Evolutionary conservation across 2,888 invertebrate species (phyloP).

Genomic region (Margaritifera margaritifera): DNA sequence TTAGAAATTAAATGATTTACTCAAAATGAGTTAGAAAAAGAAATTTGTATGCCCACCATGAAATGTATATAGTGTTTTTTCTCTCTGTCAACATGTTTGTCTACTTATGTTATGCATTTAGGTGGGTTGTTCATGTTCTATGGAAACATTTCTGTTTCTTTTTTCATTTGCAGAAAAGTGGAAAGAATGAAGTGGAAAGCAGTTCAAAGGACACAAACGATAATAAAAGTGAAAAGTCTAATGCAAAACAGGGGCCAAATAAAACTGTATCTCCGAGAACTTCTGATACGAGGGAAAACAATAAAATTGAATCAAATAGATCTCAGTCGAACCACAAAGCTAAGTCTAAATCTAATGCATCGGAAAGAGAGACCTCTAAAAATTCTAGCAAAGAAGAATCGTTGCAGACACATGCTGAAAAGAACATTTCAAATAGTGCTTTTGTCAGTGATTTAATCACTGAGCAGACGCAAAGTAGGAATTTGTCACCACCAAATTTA

Average conservation of each 20-base stretch:
- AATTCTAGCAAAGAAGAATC: no score
- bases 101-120: no score
- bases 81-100: no score
- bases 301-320: neutral
- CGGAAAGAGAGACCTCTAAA: neutral
- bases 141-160: neutral
- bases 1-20: no score
- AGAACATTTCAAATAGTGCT: no score
- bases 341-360: constrained; percentile 7
- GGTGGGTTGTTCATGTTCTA: no score
- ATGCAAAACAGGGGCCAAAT: neutral
- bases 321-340: neutral
- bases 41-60: no score
- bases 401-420: no score
- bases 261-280: neutral
- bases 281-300: neutral
- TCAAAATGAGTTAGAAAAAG: no score
- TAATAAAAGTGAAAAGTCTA: neutral
- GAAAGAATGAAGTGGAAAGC: constrained; percentile 9
- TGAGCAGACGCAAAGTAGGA: constrained; percentile 3
- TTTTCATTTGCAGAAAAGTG: constrained; percentile 1
- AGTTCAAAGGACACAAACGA: constrained; percentile 8
- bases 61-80: no score
- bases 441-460: constrained; percentile 1
- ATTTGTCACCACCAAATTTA: neutral